Base-by-base conservation (phyloP, 1,140 invertebrate species). In the Drosophila biarmipes region DNA sequence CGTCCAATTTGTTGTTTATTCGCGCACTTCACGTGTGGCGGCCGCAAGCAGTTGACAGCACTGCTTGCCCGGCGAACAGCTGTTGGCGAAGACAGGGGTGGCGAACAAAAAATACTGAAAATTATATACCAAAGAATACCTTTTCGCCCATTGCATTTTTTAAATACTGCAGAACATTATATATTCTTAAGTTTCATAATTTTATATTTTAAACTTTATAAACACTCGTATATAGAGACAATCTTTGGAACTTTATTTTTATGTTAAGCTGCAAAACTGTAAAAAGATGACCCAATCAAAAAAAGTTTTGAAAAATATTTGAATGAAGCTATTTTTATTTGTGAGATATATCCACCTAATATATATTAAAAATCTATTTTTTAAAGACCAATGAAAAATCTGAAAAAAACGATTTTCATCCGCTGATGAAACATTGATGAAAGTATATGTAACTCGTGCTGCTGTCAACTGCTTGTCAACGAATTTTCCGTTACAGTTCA, bases 11-110 rank as follows among this genome's bases (percentile, higher is more conserved):
- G 49, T 55, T 69, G 14, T 56, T 69, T 62, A 27, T 35, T 67
- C 34, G 17, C 17, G 40, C 40, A 14, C 63, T 69, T 69, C 67
- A 69, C 67, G 67, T 69, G 67, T 56, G 49, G 38, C 27, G 17
- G 46, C 24, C 38, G 24, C 48, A 51, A 53, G 34, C 51, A 53
- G 51, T 37, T 21, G 4, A 11, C 8, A 10, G 17, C 31, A 51
- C 48, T 51, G 48, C 48, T 51, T 51, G 27, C 15, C 2, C 24
- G 2, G 37, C 37, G 38, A 54, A 54, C 52, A 54, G 52, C 52
- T 54, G 52, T 17, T 17, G 10, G 52, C 10, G 7, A 8, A 1
- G 6, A 15, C 31, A 52, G 49, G 31, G 49, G 7, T 21, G 49
- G 12, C 6, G 14, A 15, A 15, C 4, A 11, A 17, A 11, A 49